Evolutionary conservation across 2,888 invertebrate species (phyloP).

Genomic region (Drosophila pegasa): DNA sequence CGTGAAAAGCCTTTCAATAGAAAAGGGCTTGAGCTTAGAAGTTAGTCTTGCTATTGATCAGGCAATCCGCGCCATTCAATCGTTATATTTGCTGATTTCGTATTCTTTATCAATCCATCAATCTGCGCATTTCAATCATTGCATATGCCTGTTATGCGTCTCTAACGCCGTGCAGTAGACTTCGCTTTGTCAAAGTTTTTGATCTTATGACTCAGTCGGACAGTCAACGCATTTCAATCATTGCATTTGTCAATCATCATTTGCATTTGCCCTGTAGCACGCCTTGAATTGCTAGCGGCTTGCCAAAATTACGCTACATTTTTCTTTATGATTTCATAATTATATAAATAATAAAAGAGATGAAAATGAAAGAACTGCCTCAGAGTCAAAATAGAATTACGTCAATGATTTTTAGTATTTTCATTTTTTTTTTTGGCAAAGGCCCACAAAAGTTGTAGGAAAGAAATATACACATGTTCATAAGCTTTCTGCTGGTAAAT

Average conservation of each 20-base stretch:
- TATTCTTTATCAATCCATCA: neutral
- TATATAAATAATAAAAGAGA: conserved; percentile 67
- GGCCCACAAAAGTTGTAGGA: conserved; percentile 59
- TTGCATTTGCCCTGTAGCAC: conserved; percentile 2
- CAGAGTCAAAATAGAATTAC: conserved; percentile 60
- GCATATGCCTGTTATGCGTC: conserved; percentile 24
- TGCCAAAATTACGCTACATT: conserved; percentile 39
- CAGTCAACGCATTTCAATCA: conserved; percentile 41
- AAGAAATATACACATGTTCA: conserved; percentile 65
- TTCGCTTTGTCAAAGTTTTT: neutral
- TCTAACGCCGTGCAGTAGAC: neutral
- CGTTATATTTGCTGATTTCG: neutral
- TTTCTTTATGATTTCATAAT: conserved; percentile 76
- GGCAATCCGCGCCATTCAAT: conserved; percentile 11
- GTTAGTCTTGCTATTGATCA: neutral
- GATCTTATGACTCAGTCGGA: conserved; percentile 10
- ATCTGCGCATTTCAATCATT: conserved; percentile 36
- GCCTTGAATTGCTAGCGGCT: conserved; percentile 13
- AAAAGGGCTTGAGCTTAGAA: neutral
- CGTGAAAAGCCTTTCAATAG: neutral
- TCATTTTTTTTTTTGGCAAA: conserved; percentile 70
- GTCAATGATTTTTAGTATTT: conserved; percentile 65
- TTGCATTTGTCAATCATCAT: conserved; percentile 14
- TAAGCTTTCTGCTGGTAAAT: conserved; percentile 41
- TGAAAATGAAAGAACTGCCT: conserved; percentile 15